Evolutionary conservation across 2,888 invertebrate species (phyloP).

Genomic region (Platerodrilus igneus): DNA sequence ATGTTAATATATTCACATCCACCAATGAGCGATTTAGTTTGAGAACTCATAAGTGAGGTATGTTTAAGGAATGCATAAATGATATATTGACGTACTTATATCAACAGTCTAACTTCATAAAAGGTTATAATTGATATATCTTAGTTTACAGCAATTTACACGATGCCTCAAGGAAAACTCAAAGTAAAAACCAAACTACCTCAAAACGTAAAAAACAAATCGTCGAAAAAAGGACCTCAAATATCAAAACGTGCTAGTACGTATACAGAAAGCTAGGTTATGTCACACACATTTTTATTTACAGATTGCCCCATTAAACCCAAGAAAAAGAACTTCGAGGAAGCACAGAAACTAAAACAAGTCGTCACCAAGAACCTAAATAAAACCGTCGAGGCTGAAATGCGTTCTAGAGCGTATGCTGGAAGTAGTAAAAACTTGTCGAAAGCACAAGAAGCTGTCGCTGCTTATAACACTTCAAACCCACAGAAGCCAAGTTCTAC

Average conservation of each 20-base stretch:
- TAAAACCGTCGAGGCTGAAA: conserved; percentile 62
- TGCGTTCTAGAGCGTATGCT: conserved; percentile 55
- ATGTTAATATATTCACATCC: no score
- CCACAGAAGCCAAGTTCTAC: no score
- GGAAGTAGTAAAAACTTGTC: conserved; percentile 49
- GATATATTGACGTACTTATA: no score
- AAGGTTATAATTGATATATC: no score
- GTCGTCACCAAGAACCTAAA: conserved; percentile 67
- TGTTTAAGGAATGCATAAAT: no score
- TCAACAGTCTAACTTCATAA: no score
- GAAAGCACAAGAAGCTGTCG: conserved; percentile 53
- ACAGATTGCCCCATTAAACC: conserved; percentile 63
- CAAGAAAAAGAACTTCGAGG: conserved; percentile 57
- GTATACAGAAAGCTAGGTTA: conserved; percentile 31
- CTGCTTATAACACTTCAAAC: conserved; percentile 39
- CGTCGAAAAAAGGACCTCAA: conserved; percentile 51
- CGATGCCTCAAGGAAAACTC: conserved; percentile 69
- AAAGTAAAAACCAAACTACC: conserved; percentile 64
- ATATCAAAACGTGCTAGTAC: conserved; percentile 58
- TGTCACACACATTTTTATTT: conserved; percentile 17
- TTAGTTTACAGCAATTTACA: no score
- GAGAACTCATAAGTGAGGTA: no score
- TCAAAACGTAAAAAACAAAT: conserved; percentile 49
- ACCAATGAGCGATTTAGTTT: no score
- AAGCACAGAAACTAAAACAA: conserved; percentile 61